Evolutionary conservation across 2,888 invertebrate genomes (phyloP), one percentile per base, ranked within the genome.

Genomic region (Balanococcus diminutus): DNA sequence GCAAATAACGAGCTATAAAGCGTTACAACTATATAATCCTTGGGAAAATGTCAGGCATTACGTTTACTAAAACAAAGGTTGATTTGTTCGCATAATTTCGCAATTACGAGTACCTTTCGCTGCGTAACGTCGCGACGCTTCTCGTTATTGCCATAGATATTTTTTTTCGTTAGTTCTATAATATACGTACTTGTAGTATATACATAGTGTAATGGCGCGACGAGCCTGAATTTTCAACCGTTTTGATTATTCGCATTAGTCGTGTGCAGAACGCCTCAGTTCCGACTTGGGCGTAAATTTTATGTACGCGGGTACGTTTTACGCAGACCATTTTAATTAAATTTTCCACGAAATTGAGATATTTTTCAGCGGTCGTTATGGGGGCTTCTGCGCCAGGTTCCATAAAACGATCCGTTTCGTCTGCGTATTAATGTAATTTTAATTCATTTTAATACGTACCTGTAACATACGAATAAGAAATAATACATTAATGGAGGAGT

Each of bases 21-120:
- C 75, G 75, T 75, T 75, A 75, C 61, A 75, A 75, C 32, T 75
- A 75, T 32, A 75, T 75, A 75, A 75, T 67, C 75, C 32, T 75
- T 75, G 32, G 75, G 32, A 75, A 75, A 75, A 32, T 75, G 75
- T 75, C 75, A 75, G n/a, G 32, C 75, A 75, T 75, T 75, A 75
- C 75, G 32, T 32, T 75, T 32, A 22, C 75, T 75, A 75, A 75
- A 67, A 75, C 32, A 32, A 32, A 75, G 75, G 32, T 75, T 75
- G 75, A 75, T 75, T 75, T 75, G 75, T 75, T 75, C 75, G 75
- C 75, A 75, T 75, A 75, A 75, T 75, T 75, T 75, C 32, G 75
- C 75, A 75, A 75, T 75, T 75, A 75, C 75, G 36, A 75, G 32
- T 75, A 75, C 75, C 75, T 75, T 75, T 75, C 28, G 32, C 32